Evolutionary conservation across 1,140 invertebrate genomes (phyloP), one percentile per base, ranked within the genome.

Genomic region (Teleogryllus occipitalis): DNA sequence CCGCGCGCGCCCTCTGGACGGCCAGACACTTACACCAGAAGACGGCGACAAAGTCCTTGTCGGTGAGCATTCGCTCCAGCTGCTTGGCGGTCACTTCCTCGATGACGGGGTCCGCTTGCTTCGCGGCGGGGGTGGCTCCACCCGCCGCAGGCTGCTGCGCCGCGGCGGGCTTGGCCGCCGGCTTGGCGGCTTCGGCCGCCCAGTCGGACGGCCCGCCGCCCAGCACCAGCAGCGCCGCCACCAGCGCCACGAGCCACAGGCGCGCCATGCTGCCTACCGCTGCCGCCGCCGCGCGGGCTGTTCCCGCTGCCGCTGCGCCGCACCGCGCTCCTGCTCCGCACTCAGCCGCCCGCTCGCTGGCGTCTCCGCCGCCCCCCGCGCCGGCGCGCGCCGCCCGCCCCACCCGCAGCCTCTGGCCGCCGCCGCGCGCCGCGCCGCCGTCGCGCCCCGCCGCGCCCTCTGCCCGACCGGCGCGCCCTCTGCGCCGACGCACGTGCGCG

Each of bases 11-110:
- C 54, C 54, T 1, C 7, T 7, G 0, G 18, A 65, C 54, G 18
- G 54, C 10, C 8, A 54, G 54, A 14, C 87, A 94, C 96, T 97
- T 95, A 97, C 96, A 97, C 94, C 96, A 97, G 88, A 94, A 96
- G 84, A 97, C 95, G 84, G 95, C 96, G 85, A 97, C 94, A 89
- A 94, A 96, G 88, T 96, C 95, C 90, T 96, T 96, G 83, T 95
- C 93, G 85, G 93, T 91, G 84, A 97, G 90, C 80, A 96, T 89
- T 84, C 93, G 91, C 85, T 96, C 95, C 86, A 97, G 91, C 88
- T 96, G 94, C 18, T 10, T 96, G 96, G 84, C 94, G 92, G 86
- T 93, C 94, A 87, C 96, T 94, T 88, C 97, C 95, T 96, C 95
- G 87, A 96, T 96, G 83, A 95, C 92, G 85, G 94, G 90, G 83